A percentile compares a stretch with the other conserved stretches of the same genome.
phyloP scores from a whole-genome alignment of 2,113 vertebrate species.

The Oxyruncus cristatus region DNA sequence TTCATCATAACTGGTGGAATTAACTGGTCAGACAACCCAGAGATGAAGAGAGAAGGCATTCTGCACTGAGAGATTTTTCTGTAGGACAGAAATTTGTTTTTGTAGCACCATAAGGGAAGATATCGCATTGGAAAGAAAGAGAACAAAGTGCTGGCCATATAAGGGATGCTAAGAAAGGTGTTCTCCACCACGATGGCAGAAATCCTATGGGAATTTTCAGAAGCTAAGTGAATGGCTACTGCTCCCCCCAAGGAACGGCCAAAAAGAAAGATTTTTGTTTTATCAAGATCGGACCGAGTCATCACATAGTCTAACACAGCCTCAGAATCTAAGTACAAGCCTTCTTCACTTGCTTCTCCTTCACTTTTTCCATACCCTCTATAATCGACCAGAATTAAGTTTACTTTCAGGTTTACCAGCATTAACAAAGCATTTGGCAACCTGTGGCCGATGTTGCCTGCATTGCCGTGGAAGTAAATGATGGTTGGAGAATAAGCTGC shows the following conservation, averaged over 20 bases:
- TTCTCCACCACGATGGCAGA: constrained; percentile 96
- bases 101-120: constrained; percentile 97
- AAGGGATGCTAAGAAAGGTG: constrained; percentile 98
- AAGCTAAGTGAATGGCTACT: constrained; percentile 92
- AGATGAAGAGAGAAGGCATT: constrained; percentile 98
- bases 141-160: constrained; percentile 97
- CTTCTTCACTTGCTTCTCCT: constrained; percentile 93
- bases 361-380: constrained; percentile 97
- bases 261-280: constrained; percentile 95
- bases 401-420: constrained; percentile 97
- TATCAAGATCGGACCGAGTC: constrained; percentile 96
- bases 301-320: constrained; percentile 95
- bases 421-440: constrained; percentile 95
- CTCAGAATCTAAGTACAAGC: constrained; percentile 91
- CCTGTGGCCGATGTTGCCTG: constrained; percentile 96
- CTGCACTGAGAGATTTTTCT: constrained; percentile 91
- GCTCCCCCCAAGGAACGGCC: constrained; percentile 97
- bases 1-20: constrained; percentile 99
- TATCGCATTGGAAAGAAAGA: constrained; percentile 95
- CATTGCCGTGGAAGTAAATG: constrained; percentile 97
- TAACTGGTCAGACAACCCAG: constrained; percentile 95
- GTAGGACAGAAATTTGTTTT: constrained; percentile 97
- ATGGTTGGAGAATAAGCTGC: constrained; percentile 85
- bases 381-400: constrained; percentile 94
- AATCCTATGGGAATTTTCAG: constrained; percentile 92